Conservation (phyloP, 2,797 vertebrate species). For the Adelosebastes latens region DNA sequence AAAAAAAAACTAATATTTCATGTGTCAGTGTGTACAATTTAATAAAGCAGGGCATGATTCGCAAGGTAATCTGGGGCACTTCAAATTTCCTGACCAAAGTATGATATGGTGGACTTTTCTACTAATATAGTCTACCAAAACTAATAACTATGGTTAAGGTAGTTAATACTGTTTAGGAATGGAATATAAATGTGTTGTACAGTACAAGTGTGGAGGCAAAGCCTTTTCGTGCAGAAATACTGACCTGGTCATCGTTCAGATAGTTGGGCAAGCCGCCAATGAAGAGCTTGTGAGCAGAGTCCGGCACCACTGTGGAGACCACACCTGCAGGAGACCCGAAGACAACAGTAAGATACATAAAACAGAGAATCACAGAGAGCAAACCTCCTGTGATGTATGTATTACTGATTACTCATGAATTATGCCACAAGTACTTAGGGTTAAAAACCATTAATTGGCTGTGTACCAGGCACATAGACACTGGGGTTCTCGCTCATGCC, state of each 20-base stretch:
- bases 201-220: background rate
- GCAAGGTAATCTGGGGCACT: background rate
- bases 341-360: background rate
- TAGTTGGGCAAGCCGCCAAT: slow-evolving; percentile 95
- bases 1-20: background rate
- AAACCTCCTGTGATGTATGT: background rate
- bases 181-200: background rate
- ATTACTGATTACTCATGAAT: slow-evolving; percentile 50
- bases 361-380: slow-evolving; percentile 3
- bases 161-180: background rate
- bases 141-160: background rate
- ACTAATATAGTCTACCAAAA: background rate
- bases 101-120: background rate
- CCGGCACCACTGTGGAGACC: slow-evolving; percentile 94
- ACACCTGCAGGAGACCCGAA: slow-evolving; percentile 81
- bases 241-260: slow-evolving; percentile 94
- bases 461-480: slow-evolving; percentile 93
- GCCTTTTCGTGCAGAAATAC: slow-evolving; percentile 17
- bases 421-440: slow-evolving; percentile 68
- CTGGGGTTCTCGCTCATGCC: slow-evolving; percentile 96
- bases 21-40: background rate
- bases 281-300: slow-evolving; percentile 95
- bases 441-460: slow-evolving; percentile 76
- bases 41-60: background rate
- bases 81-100: background rate